phyloP scores from a whole-genome alignment of 2,888 invertebrate species.

The Caenorhabditis sp. region DNA sequence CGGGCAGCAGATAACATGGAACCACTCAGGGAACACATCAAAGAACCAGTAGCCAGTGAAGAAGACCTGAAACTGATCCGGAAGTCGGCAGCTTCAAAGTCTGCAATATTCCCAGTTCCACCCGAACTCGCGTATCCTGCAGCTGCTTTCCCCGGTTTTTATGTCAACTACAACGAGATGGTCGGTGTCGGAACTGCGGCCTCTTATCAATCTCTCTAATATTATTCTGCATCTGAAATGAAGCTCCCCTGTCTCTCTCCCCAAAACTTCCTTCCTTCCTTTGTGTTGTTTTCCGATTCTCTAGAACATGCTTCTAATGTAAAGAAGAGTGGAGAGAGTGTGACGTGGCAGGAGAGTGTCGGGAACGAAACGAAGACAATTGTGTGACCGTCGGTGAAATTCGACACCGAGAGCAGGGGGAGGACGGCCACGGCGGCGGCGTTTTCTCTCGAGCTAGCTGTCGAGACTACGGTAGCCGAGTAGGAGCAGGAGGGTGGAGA shows the following conservation, averaged over 20 bases:
- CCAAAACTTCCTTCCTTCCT: too few relatives aligned
- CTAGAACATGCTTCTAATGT: conserved; percentile 26
- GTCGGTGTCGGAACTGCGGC: conserved; percentile 19
- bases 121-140: conserved; percentile 34
- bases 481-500: neutral
- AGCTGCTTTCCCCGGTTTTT: conserved; percentile 46
- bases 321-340: conserved; percentile 23
- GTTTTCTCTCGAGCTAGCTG: conserved; percentile 3
- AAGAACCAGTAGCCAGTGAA: conserved; percentile 48
- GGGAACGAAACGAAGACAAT: conserved; percentile 2
- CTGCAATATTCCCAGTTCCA: conserved; percentile 10
- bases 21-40: neutral
- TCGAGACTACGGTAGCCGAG: conserved; percentile 1
- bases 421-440: neutral
- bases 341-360: conserved; percentile 28
- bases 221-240: neutral
- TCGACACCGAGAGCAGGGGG: conserved; percentile 29
- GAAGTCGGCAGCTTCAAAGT: conserved; percentile 25
- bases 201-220: conserved; percentile 53
- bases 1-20: too few relatives aligned
- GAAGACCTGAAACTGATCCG: conserved; percentile 53
- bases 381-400: conserved; percentile 57
- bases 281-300: conserved; percentile 16
- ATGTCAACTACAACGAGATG: conserved; percentile 64
- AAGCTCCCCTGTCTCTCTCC: conserved; percentile 4